Base-by-base conservation (phyloP, 2,113 vertebrate species). In the Recurvirostra avosetta region DNA sequence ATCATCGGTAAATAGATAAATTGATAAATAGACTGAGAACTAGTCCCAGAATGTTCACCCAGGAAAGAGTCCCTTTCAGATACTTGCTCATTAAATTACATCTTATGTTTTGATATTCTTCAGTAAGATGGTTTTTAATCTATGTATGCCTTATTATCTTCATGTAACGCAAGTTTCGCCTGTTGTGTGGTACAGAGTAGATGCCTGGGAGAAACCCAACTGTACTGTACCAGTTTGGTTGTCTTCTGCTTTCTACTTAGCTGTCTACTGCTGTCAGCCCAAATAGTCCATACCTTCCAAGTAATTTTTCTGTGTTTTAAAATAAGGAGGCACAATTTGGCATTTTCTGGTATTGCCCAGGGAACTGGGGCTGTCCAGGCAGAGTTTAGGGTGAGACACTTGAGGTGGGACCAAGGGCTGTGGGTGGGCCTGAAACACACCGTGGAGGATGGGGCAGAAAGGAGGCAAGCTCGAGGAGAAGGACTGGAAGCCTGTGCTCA, bases 221-320 rank as follows among this genome's bases (percentile, higher is more conserved):
- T 1, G 1, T 38, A 14, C 15, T 13, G 25, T 63, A 68, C 19
- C 2, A 2, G 23, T 47, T 45, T 0, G 0, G 43, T 22, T 36
- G n/a, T 43, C 36, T 84, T 56, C 55, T 87, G 59, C 34, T 38
- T 81, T 84, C 83, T 84, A 2, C 55, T 77, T 59, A 34, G 27
- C 58, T 53, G 3, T 20, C 62, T 75, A 32, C 40, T 81, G 41
- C 8, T 59, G 15, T 52, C 68, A 84, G 65, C 45, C 49, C 84
- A 56, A 82, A 40, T 5, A 6, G 8, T n/a, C 40, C 36, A 23
- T 6, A 27, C 6, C 23, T 73, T 61, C 50, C 0, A 1, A 65
- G 29, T 10, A 0, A 25, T 47, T 68, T 40, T 73, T 18, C 49
- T 2, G 2, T 43, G 36, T 73, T 89, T 91, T 72, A 65, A 86